A percentile compares a stretch with the other conserved stretches of the same genome.
Conservation (phyloP, 2,113 vertebrate species). For the Pachypanchax playfairii region DNA sequence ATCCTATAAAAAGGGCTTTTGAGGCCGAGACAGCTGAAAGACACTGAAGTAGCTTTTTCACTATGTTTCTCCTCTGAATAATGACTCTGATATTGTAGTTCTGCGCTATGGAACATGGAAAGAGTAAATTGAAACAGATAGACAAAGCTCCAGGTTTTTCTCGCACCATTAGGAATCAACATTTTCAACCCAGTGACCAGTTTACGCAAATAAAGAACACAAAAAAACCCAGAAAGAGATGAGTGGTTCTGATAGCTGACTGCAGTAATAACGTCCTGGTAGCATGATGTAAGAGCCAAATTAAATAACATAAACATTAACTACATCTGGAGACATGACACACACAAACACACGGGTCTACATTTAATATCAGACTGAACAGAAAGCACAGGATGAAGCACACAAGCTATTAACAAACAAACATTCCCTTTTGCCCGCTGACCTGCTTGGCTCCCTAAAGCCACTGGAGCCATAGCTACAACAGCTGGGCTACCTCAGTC, state of each 20-base stretch:
- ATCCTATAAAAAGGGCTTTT: no score
- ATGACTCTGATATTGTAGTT: constrained; percentile 10
- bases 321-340: constrained; percentile 48
- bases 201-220: constrained; percentile 74
- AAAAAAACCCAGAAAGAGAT: constrained; percentile 59
- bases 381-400: constrained; percentile 7
- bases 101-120: constrained; percentile 40
- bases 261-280: constrained; percentile 58
- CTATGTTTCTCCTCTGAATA: constrained; percentile 23
- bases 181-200: constrained; percentile 67
- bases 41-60: constrained; percentile 2
- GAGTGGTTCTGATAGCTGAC: constrained; percentile 64
- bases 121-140: constrained; percentile 63
- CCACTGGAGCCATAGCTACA: constrained; percentile 47
- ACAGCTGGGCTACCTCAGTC: constrained; percentile 62
- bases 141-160: constrained; percentile 56
- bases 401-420: constrained; percentile 47
- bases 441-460: constrained; percentile 41
- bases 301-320: constrained; percentile 61
- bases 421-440: constrained; percentile 41
- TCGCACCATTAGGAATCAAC: constrained; percentile 63
- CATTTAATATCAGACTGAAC: constrained; percentile 21
- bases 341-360: constrained; percentile 1
- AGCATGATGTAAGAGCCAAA: constrained; percentile 65
- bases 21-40: background rate